Evolutionary conservation across 2,888 invertebrate species (phyloP), one percentile per base, ranked within the genome.

Genomic region (Pachymerium ferrugineum): DNA sequence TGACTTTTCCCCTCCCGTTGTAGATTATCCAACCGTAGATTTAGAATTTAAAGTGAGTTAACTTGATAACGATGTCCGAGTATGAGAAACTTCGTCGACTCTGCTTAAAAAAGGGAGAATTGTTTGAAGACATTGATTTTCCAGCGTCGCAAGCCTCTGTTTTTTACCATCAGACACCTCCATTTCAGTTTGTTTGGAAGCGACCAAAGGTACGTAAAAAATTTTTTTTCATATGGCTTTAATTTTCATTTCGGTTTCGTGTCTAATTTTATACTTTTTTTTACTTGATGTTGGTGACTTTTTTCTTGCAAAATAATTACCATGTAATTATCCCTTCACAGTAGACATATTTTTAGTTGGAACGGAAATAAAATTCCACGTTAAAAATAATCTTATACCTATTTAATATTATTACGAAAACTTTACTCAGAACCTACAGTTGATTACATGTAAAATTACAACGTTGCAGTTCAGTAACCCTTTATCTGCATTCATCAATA

Each of bases 131-230:
- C 84, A 91, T 92, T 0, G 94, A 94, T 82, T 95, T 95, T 84
- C 91, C 93, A 2, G 93, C 94, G 2, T 89, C 89, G 8, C 94
- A 94, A 83, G 86, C 90, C 4, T 94, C 94, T 1, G 93, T 94
- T 6, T 95, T 94, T 82, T 94, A 95, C 82, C 92, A 94, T 83
- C 94, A 94, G 83, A 93, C 93, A 14, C 94, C 94, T n/a, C 93
- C 94, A 0, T 94, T 94, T 83, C 90, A 92, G 80, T 95, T 95
- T 81, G 89, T 90, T 76, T 95, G 95, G 94, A 94, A 91, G 81
- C 86, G 95, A 79, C 90, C 92, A 1, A 90, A 89, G 87, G 92
- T 92, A 85, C n/a, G n/a, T n/a, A 84, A 82, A 75, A 62, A 54
- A 35, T n/a, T 47, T 70, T 22, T 29, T 31, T 70, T 28, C 16